Evolutionary conservation across 1,140 invertebrate genomes (phyloP).

Genomic region (Lineus longissimus): DNA sequence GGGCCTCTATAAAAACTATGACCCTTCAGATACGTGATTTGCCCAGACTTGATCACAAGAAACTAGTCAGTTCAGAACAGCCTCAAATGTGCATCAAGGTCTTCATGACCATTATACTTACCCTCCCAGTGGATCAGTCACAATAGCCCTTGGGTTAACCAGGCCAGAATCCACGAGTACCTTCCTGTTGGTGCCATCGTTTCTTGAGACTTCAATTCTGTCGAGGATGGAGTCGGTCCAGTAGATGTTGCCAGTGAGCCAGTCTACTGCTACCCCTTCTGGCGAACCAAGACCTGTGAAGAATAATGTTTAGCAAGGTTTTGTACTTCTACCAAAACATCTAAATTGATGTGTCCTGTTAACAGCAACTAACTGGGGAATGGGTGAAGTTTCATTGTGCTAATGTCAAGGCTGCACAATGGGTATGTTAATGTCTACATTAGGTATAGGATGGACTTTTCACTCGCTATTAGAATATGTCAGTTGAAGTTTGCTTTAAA

Average conservation of each 20-base stretch:
- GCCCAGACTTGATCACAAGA: neutral
- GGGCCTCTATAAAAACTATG: too few relatives aligned
- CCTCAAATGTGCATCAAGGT: neutral
- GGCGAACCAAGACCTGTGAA: constrained; percentile 69
- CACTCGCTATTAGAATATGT: too few relatives aligned
- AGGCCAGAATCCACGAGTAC: constrained; percentile 74
- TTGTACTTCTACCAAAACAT: too few relatives aligned
- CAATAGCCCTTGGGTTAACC: constrained; percentile 88
- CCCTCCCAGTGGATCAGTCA: constrained; percentile 85
- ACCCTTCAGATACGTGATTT: too few relatives aligned
- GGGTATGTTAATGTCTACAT: too few relatives aligned
- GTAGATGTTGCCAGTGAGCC: constrained; percentile 85
- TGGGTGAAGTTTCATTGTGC: neutral
- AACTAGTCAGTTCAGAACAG: neutral
- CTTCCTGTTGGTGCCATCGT: constrained; percentile 71
- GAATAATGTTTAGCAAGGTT: constrained; percentile 31
- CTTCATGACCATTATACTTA: constrained; percentile 51
- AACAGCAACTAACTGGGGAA: too few relatives aligned
- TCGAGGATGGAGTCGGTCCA: constrained; percentile 92
- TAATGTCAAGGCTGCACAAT: neutral
- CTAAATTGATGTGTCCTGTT: too few relatives aligned
- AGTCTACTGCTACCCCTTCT: constrained; percentile 92
- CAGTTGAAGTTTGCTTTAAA: too few relatives aligned
- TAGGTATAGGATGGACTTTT: too few relatives aligned
- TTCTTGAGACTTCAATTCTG: constrained; percentile 83